Evolutionary conservation across 2,888 invertebrate genomes (phyloP), one percentile per base, ranked within the genome.

Genomic region (Eristalis intricaria): DNA sequence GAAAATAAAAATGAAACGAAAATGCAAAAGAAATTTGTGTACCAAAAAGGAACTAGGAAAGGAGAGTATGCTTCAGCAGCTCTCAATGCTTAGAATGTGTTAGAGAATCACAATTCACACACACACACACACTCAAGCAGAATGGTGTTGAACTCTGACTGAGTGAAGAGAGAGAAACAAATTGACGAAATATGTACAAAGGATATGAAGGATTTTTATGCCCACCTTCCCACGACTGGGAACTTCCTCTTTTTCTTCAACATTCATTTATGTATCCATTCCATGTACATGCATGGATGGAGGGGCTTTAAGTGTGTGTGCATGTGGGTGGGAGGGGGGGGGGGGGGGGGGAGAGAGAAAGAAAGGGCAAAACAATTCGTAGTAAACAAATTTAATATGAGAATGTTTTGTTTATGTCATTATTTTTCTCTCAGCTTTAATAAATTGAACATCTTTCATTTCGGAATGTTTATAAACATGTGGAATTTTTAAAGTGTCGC

Each of bases 11-110:
- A 80, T 68, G 68, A 76, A 69, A 78, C 69, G 75, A 86, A 79
- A 87, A 74, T 84, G 79, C 79, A 79, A 84, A 87, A 76, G 76
- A 87, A 87, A 77, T 84, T 84, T 73, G 75, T 83, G 50, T 74
- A 69, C 71, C 50, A 58, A 83, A 71, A 87, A 71, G 81, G 81
- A 78, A 82, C 64, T 69, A 63, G 74, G 23, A 60, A 29, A 69
- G 77, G 82, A 86, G 78, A 81, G 40, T 85, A 70, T 32, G 32
- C 32, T 32, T 32, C 32, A 32, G 78, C 74, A 79, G 83, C 76
- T 80, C 74, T 77, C 73, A 56, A 76, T 70, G 50, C 70, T 64
- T 79, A 76, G 63, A 79, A 58, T 79, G 35, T 79, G 19, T 22
- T 22, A 70, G 40, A 40, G 61, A 61, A 76, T 35, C 76, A 65